Evolutionary conservation across 2,113 vertebrate genomes (phyloP).

Genomic region (Mormoops blainvillei): DNA sequence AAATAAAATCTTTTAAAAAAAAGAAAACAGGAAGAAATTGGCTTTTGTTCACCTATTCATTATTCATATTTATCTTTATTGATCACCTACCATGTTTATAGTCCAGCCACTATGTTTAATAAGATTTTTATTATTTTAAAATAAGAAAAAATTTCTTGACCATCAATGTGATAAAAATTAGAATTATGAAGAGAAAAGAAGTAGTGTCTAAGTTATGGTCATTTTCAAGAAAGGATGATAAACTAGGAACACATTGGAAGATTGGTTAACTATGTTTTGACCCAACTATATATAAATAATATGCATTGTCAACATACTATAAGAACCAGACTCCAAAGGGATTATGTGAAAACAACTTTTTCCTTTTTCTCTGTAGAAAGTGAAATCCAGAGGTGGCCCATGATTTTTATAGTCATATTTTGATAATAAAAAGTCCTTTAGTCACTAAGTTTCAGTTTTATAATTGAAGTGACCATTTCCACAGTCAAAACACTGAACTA

Average conservation of each 20-base stretch:
- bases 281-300: neutral
- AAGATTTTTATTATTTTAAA: neutral
- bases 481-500: neutral
- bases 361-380: neutral
- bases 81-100: neutral
- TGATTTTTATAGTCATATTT: constrained; percentile 28
- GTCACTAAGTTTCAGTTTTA: neutral
- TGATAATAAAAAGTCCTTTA: neutral
- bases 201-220: neutral
- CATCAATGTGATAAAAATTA: neutral
- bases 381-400: neutral
- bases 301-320: neutral
- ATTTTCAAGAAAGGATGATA: neutral
- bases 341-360: neutral
- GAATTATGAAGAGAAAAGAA: constrained; percentile 15
- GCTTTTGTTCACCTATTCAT: neutral
- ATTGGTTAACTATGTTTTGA: neutral
- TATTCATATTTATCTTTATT: neutral
- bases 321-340: neutral
- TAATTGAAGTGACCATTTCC: neutral
- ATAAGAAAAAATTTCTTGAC: neutral
- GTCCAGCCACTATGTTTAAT: neutral
- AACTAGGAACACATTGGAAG: neutral
- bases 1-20: too few species aligned
- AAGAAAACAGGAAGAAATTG: neutral